phyloP scores from a whole-genome alignment of 2,113 vertebrate genomes.

The Dicerorhinus sumatrensis region DNA sequence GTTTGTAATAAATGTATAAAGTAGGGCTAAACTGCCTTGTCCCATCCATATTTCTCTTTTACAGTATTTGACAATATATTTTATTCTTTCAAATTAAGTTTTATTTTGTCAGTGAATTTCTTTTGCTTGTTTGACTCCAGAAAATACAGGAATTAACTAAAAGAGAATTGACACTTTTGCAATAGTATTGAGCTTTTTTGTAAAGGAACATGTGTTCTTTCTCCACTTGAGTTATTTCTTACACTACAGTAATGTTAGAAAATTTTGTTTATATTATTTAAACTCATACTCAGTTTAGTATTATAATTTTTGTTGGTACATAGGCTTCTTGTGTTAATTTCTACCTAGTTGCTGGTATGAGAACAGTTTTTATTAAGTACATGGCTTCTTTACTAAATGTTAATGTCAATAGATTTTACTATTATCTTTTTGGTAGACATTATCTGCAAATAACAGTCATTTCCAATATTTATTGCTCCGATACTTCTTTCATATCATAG shows the following conservation, averaged over 20 bases:
- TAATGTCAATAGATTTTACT: not conserved
- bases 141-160: constrained; percentile 1
- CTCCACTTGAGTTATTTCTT: not conserved
- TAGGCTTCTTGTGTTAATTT: not conserved
- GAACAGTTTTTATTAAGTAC: not conserved
- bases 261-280: not conserved
- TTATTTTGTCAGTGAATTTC: not conserved
- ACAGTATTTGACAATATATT: not conserved
- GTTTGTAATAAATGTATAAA: not conserved
- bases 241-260: not conserved
- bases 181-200: not conserved
- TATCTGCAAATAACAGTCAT: not conserved
- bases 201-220: not conserved
- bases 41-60: not conserved
- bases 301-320: not conserved
- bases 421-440: not conserved
- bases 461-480: not conserved
- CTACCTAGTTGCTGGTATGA: not conserved
- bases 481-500: not conserved
- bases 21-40: not conserved
- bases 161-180: not conserved
- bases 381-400: constrained; percentile 23
- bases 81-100: constrained; percentile 7
- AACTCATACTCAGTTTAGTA: not conserved
- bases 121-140: not conserved